phyloP scores from a whole-genome alignment of 2,113 vertebrate genomes.

The Picathartes gymnocephalus region DNA sequence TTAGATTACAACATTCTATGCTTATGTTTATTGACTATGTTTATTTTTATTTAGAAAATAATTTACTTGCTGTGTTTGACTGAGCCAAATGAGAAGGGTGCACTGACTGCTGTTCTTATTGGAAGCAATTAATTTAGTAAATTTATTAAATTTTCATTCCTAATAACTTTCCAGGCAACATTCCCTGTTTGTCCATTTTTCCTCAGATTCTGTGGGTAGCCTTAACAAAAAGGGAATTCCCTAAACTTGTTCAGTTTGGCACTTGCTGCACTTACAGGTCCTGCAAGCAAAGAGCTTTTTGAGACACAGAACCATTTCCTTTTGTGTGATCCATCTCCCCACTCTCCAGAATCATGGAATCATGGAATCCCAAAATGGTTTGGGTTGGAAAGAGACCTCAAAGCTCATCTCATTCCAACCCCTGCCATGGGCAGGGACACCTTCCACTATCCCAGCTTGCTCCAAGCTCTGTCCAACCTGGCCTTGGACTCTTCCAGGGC shows the following conservation, averaged over 20 bases:
- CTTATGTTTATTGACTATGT: conserved; percentile 44
- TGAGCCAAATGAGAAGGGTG: conserved; percentile 45
- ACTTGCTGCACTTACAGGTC: background rate
- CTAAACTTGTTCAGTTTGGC: background rate
- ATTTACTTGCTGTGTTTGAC: conserved; percentile 42
- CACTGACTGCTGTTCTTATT: background rate
- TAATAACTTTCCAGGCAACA: background rate
- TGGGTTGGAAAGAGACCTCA: background rate
- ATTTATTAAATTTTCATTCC: background rate
- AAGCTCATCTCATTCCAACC: fast-evolving
- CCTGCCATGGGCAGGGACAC: background rate
- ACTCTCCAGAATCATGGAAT: background rate
- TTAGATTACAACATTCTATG: conserved; percentile 48
- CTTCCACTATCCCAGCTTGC: fast-evolving
- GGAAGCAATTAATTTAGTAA: background rate
- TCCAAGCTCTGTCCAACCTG: fast-evolving
- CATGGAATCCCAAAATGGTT: background rate
- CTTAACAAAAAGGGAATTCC: background rate
- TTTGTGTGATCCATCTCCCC: background rate
- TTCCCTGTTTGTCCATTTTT: background rate
- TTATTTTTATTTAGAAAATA: conserved; percentile 62
- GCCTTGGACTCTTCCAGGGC: background rate
- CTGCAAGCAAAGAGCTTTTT: background rate
- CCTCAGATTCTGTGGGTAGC: background rate
- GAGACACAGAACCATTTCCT: background rate